Conservation (phyloP, 2,888 invertebrate genomes). For the Actias luna region DNA sequence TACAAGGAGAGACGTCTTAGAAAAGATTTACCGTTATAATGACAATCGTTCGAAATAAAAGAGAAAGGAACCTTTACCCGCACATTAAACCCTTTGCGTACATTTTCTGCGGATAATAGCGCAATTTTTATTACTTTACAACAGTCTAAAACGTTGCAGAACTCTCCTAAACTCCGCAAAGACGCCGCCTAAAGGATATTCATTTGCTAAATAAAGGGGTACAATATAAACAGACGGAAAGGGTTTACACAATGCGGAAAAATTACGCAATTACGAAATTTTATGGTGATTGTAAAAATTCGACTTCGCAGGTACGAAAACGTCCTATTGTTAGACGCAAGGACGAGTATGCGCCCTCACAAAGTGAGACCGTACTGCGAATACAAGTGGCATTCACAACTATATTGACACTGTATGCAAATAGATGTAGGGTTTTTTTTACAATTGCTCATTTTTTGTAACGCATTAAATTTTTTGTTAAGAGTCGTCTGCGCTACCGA, state of each 20-base stretch:
- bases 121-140: conserved; percentile 78
- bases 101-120: conserved; percentile 74
- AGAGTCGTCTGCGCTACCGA: conserved; percentile 55
- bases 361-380: conserved; percentile 45
- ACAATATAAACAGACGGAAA: conserved; percentile 79
- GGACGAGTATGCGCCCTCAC: conserved; percentile 32
- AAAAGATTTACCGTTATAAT: conserved; percentile 68
- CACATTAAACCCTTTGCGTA: conserved; percentile 74
- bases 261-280: conserved; percentile 75
- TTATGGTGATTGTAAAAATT: conserved; percentile 60
- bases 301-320: conserved; percentile 73
- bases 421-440: conserved; percentile 65
- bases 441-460: conserved; percentile 45
- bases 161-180: conserved; percentile 67
- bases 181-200: conserved; percentile 59
- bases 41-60: conserved; percentile 55
- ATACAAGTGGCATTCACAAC: conserved; percentile 55
- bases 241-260: conserved; percentile 79
- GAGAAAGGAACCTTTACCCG: conserved; percentile 62
- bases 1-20: conserved; percentile 53
- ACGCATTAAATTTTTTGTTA: conserved; percentile 51
- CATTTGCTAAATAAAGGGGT: conserved; percentile 62
- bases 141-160: conserved; percentile 67
- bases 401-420: conserved; percentile 68
- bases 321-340: conserved; percentile 42